Base-by-base conservation (phyloP, 1,140 invertebrate genomes). In the Protaetia brevitarsis region DNA sequence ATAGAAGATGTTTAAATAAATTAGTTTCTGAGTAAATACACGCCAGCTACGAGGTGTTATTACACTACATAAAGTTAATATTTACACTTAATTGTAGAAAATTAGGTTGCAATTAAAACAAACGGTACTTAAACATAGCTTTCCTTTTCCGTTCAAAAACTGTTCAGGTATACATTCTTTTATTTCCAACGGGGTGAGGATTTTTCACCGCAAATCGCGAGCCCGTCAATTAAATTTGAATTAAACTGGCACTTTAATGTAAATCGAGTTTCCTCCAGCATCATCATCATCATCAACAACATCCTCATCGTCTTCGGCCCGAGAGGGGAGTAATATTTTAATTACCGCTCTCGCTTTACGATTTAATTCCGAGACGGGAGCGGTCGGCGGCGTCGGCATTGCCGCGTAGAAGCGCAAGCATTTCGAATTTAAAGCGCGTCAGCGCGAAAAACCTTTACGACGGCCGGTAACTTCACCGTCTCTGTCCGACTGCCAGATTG, bases 321-420 rank as follows among this genome's bases (percentile, higher is more conserved):
- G 41, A 51, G 19, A 51, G 41, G 26, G 41, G n/a, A n/a, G 16
- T 51, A 51, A 51, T 51, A 51, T 51, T 51, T 51, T 51, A 51
- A 51, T 51, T 51, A 51, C 26, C 41, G 41, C 19, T 51, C 41
- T 51, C 41, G 19, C 19, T 51, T 51, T 51, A 51, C 41, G 41
- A 51, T 51, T 51, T 51, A 51, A 51, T 51, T 51, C 26, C 19
- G 19, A 51, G 26, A 23, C 19, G 41, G 41, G 41, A 51, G 11
- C 41, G 41, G 41, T n/a, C 34, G 34, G 19, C 0, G 41, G 13
- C 11, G 41, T 19, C n/a, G n/a, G n/a, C n/a, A n/a, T n/a, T n/a
- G n/a, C n/a, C n/a, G n/a, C n/a, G n/a, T n/a, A n/a, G n/a, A 51
- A 51, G 13, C 19, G 13, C 41, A 51, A 51, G 41, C 26, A 23